Evolutionary conservation across 1,140 invertebrate species (phyloP), one percentile per base, ranked within the genome.

Genomic region (Calephelis nemesis): DNA sequence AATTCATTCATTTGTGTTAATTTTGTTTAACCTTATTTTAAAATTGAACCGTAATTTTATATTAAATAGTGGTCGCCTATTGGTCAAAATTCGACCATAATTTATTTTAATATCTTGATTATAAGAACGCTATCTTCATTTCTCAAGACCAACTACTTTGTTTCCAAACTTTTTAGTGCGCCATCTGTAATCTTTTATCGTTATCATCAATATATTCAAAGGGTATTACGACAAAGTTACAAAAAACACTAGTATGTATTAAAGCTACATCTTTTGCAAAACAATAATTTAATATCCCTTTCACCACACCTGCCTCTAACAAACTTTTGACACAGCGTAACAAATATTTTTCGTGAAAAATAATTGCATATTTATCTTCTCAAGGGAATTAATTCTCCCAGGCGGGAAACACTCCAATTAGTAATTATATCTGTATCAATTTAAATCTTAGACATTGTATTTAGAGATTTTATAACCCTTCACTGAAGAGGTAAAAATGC

Each of bases 341-440:
- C 70, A 73, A 83, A 76, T 71, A 74, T 85, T 88, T 84, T 85
- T 84, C 71, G 65, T 64, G 74, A 82, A 84, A 88, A 89, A 91
- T 89, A 89, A 88, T 85, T 84, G 79, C 81, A 77, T 74, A 71
- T 84, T 90, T 87, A 89, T 88, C 81, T 81, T 84, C 82, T 70
- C 68, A 76, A 72, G 80, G 77, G 79, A 84, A 89, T 91, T 89
- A 82, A 89, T 87, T 88, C 86, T 77, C 77, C 79, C 72, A 70
- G 68, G 72, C 74, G 73, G 68, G 71, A 84, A 88, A 87, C 83
- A 85, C 74, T 69, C 76, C 82, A 91, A 88, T 91, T 89, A 86
- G 79, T 81, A 77, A 81, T 86, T 86, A 79, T 76, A 82, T 80
- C 75, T 76, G 75, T 83, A 75, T 81, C 79, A 74, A 73, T 65